These are phyloP conservation scores for Leucoraja erinaceus DNA, from an alignment of 2,113 vertebrate species.

Conservation along the genomic window DNA sequence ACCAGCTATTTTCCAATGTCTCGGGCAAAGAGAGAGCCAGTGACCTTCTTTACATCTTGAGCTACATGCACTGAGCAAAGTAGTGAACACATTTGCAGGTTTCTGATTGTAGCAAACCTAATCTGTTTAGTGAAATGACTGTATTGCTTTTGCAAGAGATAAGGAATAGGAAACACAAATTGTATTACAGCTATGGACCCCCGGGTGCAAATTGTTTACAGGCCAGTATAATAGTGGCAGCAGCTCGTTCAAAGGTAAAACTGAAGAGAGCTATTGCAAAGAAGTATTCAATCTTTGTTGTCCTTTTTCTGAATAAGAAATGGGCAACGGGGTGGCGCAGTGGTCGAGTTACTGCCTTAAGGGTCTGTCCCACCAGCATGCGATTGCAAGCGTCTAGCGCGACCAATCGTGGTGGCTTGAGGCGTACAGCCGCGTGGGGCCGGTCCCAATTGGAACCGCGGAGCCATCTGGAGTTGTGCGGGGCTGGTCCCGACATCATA, in stretches of 20 bases:
- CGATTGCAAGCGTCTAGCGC: no score
- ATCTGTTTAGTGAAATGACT: neutral
- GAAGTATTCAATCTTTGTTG: neutral
- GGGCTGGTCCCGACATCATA: no score
- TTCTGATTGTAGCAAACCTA: neutral
- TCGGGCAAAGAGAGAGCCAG: neutral
- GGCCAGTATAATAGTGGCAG: neutral
- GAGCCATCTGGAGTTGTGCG: no score
- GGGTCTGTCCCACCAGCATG: no score
- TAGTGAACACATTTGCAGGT: neutral
- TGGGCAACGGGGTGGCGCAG: neutral
- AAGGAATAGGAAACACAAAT: neutral
- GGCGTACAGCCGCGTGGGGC: no score
- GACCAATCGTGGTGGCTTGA: no score
- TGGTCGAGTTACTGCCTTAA: no score
- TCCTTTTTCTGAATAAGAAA: neutral
- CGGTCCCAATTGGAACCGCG: no score
- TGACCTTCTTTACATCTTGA: neutral
- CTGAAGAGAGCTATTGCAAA: neutral
- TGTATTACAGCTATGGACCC: neutral
- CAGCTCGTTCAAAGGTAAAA: neutral
- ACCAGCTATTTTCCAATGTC: neutral
- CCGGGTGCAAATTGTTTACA: neutral
- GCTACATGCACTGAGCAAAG: neutral
- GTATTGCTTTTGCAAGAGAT: neutral